Conservation (phyloP, 2,888 invertebrate genomes). For the Agrochola lota region DNA sequence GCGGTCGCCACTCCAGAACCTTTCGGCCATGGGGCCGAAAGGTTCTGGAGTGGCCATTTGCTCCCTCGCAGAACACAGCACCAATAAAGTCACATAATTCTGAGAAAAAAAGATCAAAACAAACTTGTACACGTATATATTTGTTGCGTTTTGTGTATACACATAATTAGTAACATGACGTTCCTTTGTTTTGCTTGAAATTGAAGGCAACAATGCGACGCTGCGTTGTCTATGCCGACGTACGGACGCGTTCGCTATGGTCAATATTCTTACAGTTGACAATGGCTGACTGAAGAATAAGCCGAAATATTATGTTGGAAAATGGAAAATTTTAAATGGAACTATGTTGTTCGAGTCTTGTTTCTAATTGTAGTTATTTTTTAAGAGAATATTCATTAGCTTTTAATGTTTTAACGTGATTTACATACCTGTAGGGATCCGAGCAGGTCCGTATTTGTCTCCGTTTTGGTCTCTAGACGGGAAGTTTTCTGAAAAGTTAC, state of each 20-base stretch:
- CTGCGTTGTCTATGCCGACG: conserved; percentile 48
- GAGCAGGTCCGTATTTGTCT: background rate
- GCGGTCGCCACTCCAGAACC: too few relatives aligned
- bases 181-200: conserved; percentile 59
- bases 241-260: conserved; percentile 54
- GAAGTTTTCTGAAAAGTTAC: background rate
- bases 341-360: background rate
- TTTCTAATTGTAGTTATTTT: background rate
- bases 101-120: conserved; percentile 28
- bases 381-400: background rate
- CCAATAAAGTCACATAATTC: conserved; percentile 18
- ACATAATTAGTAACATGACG: conserved; percentile 65
- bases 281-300: conserved; percentile 47
- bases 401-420: too few relatives aligned
- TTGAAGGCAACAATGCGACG: conserved; percentile 50
- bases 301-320: conserved; percentile 27
- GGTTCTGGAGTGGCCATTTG: too few relatives aligned
- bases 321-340: background rate
- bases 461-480: too few relatives aligned
- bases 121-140: conserved; percentile 20
- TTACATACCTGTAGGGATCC: background rate
- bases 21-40: too few relatives aligned
- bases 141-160: conserved; percentile 54
- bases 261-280: conserved; percentile 46
- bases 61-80: too few relatives aligned